phyloP scores from a whole-genome alignment of 2,113 vertebrate species.

The Gorsachius goisagi region DNA sequence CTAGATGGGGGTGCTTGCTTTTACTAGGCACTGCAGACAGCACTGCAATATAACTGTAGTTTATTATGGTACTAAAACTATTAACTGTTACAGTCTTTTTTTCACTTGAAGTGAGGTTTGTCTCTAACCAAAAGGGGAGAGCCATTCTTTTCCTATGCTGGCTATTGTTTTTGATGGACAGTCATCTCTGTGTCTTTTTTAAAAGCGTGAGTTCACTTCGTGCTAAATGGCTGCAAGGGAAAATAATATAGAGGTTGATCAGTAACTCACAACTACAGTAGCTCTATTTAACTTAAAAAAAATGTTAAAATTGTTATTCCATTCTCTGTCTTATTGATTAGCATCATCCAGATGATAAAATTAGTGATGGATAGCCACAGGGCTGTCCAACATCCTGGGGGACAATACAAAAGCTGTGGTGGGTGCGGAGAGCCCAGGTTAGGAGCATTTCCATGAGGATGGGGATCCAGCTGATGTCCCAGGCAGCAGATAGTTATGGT shows the following conservation, averaged over 20 bases:
- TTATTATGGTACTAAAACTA: constrained; percentile 52
- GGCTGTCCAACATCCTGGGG: not conserved
- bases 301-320: not conserved
- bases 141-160: not conserved
- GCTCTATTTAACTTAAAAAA: not conserved
- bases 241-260: not conserved
- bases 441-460: not conserved
- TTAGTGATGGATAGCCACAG: not conserved
- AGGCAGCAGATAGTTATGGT: not conserved
- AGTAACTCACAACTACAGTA: not conserved
- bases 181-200: not conserved
- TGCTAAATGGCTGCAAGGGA: not conserved
- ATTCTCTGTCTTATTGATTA: not conserved
- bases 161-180: not conserved
- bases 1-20: constrained; percentile 4
- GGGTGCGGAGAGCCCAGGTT: not conserved
- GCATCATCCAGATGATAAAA: not conserved
- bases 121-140: not conserved
- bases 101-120: not conserved
- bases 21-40: constrained; percentile 39
- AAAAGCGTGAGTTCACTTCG: not conserved
- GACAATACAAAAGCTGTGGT: not conserved
- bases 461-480: not conserved
- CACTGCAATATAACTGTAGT: constrained; percentile 18
- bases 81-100: not conserved